A percentile compares a stretch with the other conserved stretches of the same genome.
These are phyloP conservation scores for Talpa occidentalis DNA, from an alignment of 2,113 vertebrate genomes.

Conservation along the genomic window DNA sequence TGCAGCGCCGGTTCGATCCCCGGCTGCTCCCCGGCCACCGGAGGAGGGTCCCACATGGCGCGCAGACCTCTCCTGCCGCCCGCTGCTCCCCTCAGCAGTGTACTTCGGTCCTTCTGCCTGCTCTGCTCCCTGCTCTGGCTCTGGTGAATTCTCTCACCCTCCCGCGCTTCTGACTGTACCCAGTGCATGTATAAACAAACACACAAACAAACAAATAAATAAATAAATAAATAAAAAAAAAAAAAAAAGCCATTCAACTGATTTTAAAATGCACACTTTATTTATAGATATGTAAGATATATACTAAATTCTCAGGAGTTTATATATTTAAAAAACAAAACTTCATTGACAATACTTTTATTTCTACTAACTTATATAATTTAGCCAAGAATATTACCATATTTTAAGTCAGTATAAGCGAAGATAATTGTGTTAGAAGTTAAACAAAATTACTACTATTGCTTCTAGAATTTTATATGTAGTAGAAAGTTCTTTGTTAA, in stretches of 20 bases:
- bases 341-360: neutral
- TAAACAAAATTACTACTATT: neutral
- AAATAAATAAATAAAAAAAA: too few species aligned
- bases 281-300: neutral
- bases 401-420: neutral
- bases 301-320: neutral
- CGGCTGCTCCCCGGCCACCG: too few species aligned
- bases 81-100: too few species aligned
- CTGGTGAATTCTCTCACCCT: too few species aligned
- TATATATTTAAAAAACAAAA: neutral
- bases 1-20: too few species aligned
- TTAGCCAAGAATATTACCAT: neutral
- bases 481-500: neutral
- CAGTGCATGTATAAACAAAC: too few species aligned
- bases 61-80: too few species aligned
- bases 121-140: too few species aligned
- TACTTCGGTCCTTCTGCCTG: too few species aligned
- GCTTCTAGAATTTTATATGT: neutral
- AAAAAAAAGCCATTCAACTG: neutral
- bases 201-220: too few species aligned
- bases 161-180: too few species aligned
- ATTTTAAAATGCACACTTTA: constrained; percentile 37
- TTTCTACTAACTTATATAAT: constrained; percentile 18
- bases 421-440: neutral
- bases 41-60: too few species aligned